These are phyloP conservation scores for Gadopsis marmoratus DNA, from an alignment of 2,797 vertebrate species.

Conservation along the genomic window DNA sequence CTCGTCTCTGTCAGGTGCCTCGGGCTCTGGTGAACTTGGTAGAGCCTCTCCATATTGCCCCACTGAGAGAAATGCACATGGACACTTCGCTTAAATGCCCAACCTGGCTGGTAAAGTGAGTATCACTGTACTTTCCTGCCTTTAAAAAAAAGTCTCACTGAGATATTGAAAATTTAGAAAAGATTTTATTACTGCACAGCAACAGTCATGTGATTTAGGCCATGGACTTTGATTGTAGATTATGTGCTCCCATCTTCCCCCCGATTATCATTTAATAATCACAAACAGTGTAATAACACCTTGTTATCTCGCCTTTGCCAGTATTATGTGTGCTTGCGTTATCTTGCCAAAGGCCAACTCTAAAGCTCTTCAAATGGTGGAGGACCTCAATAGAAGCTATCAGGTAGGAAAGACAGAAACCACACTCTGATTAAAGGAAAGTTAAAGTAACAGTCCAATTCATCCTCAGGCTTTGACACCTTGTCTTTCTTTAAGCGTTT, in stretches of 20 bases:
- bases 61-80: constrained; percentile 85
- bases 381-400: constrained; percentile 82
- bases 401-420: constrained; percentile 81
- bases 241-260: neutral
- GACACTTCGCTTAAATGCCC: constrained; percentile 84
- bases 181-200: neutral
- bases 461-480: neutral
- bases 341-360: constrained; percentile 83
- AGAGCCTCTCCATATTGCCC: constrained; percentile 81
- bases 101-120: constrained; percentile 82
- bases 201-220: neutral
- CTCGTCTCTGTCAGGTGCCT: constrained; percentile 85
- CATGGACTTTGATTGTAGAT: neutral
- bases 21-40: constrained; percentile 91
- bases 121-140: neutral
- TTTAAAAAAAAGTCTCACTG: neutral
- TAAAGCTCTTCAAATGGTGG: constrained; percentile 80
- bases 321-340: constrained; percentile 89
- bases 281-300: constrained; percentile 6
- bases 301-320: constrained; percentile 60
- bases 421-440: neutral
- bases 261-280: neutral
- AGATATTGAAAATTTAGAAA: neutral
- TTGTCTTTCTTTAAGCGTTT: constrained; percentile 77
- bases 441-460: neutral